Evolutionary conservation across 2,888 invertebrate species (phyloP).

Genomic region (Limnephilus auricula): DNA sequence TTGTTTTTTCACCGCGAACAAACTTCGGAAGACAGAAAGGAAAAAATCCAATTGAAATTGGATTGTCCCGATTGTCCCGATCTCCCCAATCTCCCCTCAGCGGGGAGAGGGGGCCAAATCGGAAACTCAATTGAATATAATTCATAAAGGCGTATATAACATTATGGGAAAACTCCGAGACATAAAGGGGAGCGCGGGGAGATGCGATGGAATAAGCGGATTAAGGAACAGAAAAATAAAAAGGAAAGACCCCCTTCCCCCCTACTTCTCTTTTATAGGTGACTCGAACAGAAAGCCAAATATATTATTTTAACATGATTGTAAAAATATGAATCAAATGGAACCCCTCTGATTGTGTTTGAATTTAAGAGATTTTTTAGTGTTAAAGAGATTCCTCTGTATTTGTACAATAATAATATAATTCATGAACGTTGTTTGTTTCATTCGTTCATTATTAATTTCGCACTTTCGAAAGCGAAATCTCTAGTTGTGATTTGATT

Average conservation of each 20-base stretch:
- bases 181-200: slow-evolving; percentile 60
- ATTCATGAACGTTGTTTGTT: no score
- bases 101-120: slow-evolving; percentile 48
- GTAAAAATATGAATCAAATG: not conserved
- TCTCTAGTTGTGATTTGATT: no score
- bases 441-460: no score
- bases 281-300: slow-evolving; percentile 12
- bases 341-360: not conserved
- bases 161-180: slow-evolving; percentile 64
- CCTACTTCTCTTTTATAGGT: slow-evolving; percentile 41
- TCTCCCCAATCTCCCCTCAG: slow-evolving; percentile 3
- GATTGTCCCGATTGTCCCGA: slow-evolving; percentile 48
- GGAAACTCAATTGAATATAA: slow-evolving; percentile 64
- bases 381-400: not conserved
- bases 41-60: slow-evolving; percentile 63
- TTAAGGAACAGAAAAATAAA: slow-evolving; percentile 65
- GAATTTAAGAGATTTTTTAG: not conserved
- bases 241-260: slow-evolving; percentile 55
- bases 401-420: no score
- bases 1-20: slow-evolving; percentile 54
- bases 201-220: slow-evolving; percentile 59
- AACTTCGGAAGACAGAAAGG: slow-evolving; percentile 52
- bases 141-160: slow-evolving; percentile 65
- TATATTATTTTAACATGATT: not conserved
- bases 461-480: no score